Percentiles rank a stretch among this genome's conserved stretches.
Evolutionary conservation across 1,140 invertebrate genomes (phyloP).

Genomic region (Sycobia sp.): DNA sequence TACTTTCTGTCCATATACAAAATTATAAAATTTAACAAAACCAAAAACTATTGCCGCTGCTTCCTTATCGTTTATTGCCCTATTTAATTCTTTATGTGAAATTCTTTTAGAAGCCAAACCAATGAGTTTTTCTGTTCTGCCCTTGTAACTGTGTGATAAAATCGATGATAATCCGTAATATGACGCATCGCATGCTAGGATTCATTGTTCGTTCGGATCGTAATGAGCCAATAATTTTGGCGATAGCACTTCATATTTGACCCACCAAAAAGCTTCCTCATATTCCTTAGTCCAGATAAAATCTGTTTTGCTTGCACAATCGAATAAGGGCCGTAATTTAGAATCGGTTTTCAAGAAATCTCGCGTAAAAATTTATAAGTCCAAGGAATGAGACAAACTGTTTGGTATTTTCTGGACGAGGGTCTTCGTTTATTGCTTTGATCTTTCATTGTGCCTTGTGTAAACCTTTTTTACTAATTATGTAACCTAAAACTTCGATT

Average conservation of each 20-base stretch:
- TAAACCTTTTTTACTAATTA: not conserved
- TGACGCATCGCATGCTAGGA: slow-evolving; percentile 36
- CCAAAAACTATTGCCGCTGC: slow-evolving; percentile 5
- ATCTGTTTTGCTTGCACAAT: slow-evolving; percentile 37
- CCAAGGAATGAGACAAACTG: not conserved
- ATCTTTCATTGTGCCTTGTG: not conserved
- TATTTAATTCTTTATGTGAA: not conserved
- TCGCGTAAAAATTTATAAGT: slow-evolving; percentile 1
- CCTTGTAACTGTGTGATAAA: not conserved
- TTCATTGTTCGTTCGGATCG: slow-evolving; percentile 35
- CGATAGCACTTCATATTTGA: too few species aligned
- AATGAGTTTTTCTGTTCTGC: slow-evolving; percentile 3
- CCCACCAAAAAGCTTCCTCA: slow-evolving; percentile 22
- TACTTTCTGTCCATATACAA: not conserved
- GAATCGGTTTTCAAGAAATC: not conserved
- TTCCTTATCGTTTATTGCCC: slow-evolving; percentile 15
- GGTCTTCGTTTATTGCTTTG: not conserved
- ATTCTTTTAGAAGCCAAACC: slow-evolving; percentile 8
- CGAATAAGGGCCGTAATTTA: slow-evolving; percentile 6
- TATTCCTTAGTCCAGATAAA: slow-evolving; percentile 20
- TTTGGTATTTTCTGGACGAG: not conserved
- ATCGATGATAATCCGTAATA: slow-evolving; percentile 17
- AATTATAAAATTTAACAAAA: not conserved
- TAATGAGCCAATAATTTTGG: slow-evolving; percentile 38
- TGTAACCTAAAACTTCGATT: not conserved